Base-by-base conservation (phyloP, 2,113 vertebrate genomes). In the Gnathonemus longibarbis region DNA sequence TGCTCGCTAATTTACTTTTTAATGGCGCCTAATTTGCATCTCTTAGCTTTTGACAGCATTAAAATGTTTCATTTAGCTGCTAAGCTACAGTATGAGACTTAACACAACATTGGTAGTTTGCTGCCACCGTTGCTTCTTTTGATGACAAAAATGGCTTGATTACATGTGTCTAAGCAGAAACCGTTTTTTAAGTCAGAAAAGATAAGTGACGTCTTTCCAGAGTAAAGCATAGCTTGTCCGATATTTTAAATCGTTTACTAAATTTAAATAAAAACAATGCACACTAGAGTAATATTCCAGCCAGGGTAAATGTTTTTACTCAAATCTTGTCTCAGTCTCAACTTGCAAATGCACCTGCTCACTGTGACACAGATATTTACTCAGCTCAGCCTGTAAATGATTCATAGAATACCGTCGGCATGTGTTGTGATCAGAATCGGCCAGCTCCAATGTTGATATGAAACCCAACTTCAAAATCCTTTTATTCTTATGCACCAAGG, bases 41-140 rank as follows among this genome's bases (percentile, higher is more conserved):
- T 80, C 74, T 39, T 80, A 84, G 83, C 83, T 84, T 45, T 84
- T 84, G 83, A 84, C 83, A 84, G 74, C 74, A 42, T 80, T 80
- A 80, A 80, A 42, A 80, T 80, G 35, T 80, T 80, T 80, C 74
- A 42, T 80, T 80, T 80, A 42, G 74, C 74, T 42, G 35, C 74
- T 80, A 35, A 19, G 35, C 74, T 80, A 80, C 74, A 42, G 74
- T 80, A 80, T 42, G 74, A 80, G 74, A 27, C 74, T 45, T 45
- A 46, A 84, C 83, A 21, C 42, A 24, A 10, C n/a, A 84, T 84
- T 48, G 45, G 42, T 42, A 48, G 39, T 9, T 24, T 84, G 15
- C 45, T 84, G 21, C 21, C 46, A n/a, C 83, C 45, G 39, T 84
- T 84, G 45, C 39, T 46, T 84, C 83, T 84, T 84, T 46, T 42